Percentiles rank a stretch among this genome's conserved stretches.
Evolutionary conservation across 2,888 invertebrate species (phyloP).

Genomic region (Drosophila glabriapex): DNA sequence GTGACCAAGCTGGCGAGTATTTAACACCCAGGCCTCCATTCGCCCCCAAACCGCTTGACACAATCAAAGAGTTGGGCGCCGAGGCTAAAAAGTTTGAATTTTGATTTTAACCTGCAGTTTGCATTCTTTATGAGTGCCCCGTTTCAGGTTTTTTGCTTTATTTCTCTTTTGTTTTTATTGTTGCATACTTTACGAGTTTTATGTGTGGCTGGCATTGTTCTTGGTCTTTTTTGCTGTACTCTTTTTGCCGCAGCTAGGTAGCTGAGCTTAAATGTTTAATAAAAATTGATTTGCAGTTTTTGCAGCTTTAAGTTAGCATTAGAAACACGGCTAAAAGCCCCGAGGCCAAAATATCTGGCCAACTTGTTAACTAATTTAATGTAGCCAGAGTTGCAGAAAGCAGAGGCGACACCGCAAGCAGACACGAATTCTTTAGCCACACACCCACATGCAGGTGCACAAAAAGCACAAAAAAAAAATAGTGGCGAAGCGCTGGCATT

Average conservation of each 20-base stretch:
- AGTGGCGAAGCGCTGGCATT: slow-evolving; percentile 41
- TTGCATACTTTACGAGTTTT: slow-evolving; percentile 10
- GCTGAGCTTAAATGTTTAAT: slow-evolving; percentile 49
- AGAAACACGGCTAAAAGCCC: slow-evolving; percentile 28
- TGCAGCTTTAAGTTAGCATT: slow-evolving; percentile 63
- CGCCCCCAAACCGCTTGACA: slow-evolving; percentile 30
- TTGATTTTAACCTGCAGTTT: slow-evolving; percentile 54
- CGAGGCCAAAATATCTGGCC: slow-evolving; percentile 48
- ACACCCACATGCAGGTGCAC: slow-evolving; percentile 37
- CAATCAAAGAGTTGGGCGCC: slow-evolving; percentile 45
- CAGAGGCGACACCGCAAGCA: slow-evolving; percentile 50
- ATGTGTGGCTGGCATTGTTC: slow-evolving; percentile 5
- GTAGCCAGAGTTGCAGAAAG: slow-evolving; percentile 19
- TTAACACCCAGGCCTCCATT: neutral
- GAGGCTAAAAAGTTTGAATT: slow-evolving; percentile 54
- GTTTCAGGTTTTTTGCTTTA: slow-evolving; percentile 4
- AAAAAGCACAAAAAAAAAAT: slow-evolving; percentile 2
- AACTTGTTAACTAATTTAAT: slow-evolving; percentile 74
- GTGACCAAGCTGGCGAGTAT: slow-evolving; percentile 51
- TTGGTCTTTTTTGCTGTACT: slow-evolving; percentile 13
- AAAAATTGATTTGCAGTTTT: slow-evolving; percentile 62
- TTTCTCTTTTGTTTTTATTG: slow-evolving; percentile 2
- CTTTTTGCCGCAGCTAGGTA: slow-evolving; percentile 1
- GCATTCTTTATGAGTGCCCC: slow-evolving; percentile 58
- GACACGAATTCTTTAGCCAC: slow-evolving; percentile 46